These are phyloP conservation scores for Galeruca laticollis DNA, from an alignment of 2,888 invertebrate genomes.

Conservation along the genomic window DNA sequence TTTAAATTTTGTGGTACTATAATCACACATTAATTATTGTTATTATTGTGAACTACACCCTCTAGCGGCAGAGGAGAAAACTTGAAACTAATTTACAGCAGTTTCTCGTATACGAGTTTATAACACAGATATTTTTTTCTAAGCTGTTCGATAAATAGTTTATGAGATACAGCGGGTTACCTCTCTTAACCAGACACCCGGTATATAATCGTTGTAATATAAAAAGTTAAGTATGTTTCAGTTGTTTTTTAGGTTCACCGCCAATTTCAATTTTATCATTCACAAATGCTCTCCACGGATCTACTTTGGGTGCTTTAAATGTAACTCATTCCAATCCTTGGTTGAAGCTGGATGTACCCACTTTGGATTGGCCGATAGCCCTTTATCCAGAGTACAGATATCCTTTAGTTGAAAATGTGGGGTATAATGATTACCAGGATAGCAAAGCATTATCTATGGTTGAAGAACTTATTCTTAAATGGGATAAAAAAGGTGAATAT, in stretches of 20 bases:
- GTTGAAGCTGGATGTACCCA: slow-evolving; percentile 89
- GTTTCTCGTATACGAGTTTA: too few species aligned
- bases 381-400: slow-evolving; percentile 93
- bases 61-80: too few species aligned
- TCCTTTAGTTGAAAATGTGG: slow-evolving; percentile 83
- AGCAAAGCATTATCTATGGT: slow-evolving; percentile 76
- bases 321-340: slow-evolving; percentile 81
- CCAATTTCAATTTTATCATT: slow-evolving; percentile 87
- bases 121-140: too few species aligned
- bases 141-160: too few species aligned
- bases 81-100: too few species aligned
- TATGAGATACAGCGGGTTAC: too few species aligned
- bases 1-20: too few species aligned
- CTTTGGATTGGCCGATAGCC: slow-evolving; percentile 96
- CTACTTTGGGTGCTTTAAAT: slow-evolving; percentile 87
- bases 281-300: slow-evolving; percentile 91
- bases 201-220: not conserved
- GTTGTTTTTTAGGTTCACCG: slow-evolving; percentile 76
- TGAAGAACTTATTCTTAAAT: slow-evolving; percentile 77
- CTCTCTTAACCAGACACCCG: too few species aligned
- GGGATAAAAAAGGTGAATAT: slow-evolving; percentile 69
- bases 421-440: slow-evolving; percentile 88
- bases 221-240: slow-evolving; percentile 4
- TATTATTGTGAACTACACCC: too few species aligned
- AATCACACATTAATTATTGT: too few species aligned